These are phyloP conservation scores for Lagodon rhomboides DNA, from an alignment of 2,797 vertebrate species.

Conservation along the genomic window DNA sequence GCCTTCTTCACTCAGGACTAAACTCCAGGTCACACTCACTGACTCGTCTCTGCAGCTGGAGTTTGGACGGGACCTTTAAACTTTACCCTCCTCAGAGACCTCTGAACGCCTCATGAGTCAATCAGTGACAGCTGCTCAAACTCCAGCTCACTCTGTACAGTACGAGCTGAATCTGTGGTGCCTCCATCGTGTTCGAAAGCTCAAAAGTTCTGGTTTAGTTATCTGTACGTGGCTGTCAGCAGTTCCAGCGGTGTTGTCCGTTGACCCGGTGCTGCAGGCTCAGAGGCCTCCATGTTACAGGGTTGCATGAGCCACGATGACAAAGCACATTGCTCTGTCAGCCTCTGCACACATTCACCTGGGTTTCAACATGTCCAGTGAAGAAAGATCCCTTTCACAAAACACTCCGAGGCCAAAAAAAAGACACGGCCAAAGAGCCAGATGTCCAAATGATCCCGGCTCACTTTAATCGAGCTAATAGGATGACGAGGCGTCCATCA, in stretches of 20 bases:
- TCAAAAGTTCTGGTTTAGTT: background rate
- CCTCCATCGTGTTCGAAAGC: background rate
- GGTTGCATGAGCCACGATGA: conserved; percentile 47
- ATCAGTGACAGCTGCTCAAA: conserved; percentile 53
- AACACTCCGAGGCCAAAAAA: no score
- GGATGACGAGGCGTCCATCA: background rate
- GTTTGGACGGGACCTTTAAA: conserved; percentile 14
- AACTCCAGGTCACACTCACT: background rate
- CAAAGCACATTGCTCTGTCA: conserved; percentile 56
- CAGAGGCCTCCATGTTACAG: conserved; percentile 24
- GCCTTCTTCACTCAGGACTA: background rate
- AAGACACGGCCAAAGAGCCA: background rate
- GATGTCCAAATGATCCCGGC: background rate
- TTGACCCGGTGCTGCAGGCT: conserved; percentile 2
- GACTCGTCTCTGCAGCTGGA: background rate
- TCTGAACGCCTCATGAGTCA: conserved; percentile 32
- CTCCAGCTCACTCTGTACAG: background rate
- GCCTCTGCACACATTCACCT: conserved; percentile 15
- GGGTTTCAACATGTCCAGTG: conserved; percentile 5
- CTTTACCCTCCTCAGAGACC: background rate
- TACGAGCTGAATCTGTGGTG: no score
- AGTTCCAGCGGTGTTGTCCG: conserved; percentile 7
- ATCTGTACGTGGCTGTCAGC: background rate
- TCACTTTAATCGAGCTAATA: background rate
- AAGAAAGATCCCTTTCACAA: no score